phyloP scores from a whole-genome alignment of 2,113 vertebrate genomes.

The Rhizomys pruinosus region DNA sequence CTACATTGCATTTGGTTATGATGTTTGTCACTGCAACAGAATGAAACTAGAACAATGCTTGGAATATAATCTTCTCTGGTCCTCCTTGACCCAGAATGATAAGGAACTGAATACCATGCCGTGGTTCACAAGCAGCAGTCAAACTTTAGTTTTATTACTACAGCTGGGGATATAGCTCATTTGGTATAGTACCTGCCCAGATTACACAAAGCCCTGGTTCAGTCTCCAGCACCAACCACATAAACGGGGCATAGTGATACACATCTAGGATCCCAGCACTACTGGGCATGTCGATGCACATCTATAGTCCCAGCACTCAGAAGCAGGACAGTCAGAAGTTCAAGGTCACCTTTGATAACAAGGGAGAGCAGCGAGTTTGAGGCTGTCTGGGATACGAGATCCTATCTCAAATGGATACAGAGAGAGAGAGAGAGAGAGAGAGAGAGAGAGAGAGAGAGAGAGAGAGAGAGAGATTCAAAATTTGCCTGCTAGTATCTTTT shows the following conservation, averaged over 20 bases:
- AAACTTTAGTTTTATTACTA: neutral
- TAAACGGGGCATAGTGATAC: no score
- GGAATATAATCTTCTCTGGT: neutral
- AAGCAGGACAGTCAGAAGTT: neutral
- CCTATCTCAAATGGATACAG: no score
- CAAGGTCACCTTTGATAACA: neutral
- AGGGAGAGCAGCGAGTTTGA: neutral
- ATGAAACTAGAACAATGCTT: neutral
- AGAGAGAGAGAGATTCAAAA: no score
- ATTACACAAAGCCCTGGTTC: neutral
- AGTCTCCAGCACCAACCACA: neutral
- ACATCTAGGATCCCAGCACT: neutral
- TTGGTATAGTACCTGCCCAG: neutral
- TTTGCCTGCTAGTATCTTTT: constrained; percentile 13
- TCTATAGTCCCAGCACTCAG: neutral
- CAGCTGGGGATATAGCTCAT: neutral
- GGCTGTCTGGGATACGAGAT: neutral
- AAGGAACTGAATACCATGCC: neutral
- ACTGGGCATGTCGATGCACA: no score
- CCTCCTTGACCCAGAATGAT: neutral
- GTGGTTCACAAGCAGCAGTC: neutral
- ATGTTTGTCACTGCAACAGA: neutral
- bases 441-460: no score
- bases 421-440: no score
- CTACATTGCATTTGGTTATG: neutral